Evolutionary conservation across 1,140 invertebrate genomes (phyloP), one percentile per base, ranked within the genome.

Genomic region (Gonioctena quinquepunctata): DNA sequence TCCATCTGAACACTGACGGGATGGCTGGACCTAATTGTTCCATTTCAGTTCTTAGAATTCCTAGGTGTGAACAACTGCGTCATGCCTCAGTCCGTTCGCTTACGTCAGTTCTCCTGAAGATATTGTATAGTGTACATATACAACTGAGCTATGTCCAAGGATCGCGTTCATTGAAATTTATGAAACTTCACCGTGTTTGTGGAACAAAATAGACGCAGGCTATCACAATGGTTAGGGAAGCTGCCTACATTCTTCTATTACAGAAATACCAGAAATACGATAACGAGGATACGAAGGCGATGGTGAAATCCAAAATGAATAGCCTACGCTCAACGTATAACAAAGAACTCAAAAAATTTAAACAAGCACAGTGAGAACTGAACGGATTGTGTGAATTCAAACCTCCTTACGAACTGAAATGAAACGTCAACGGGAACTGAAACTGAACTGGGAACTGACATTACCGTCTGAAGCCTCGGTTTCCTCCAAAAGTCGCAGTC

Each of bases 241-340:
- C n/a, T n/a, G n/a, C n/a, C n/a, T n/a, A n/a, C n/a, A n/a, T n/a
- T n/a, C 62, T 65, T 3, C 2, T 28, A 8, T 65, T 49, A 25
- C 13, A 49, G 48, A 65, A 49, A 65, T 65, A 65, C 13, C 28
- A 22, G 13, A 33, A 65, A 25, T 50, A 22, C 8, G n/a, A 50
- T 11, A 19, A 65, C n/a, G 22, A 65, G 2, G 48, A 18, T 19
- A 65, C 63, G 25, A 25, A 52, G 13, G 22, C 48, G 13, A 65
- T 65, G 48, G 62, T 50, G 16, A 65, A 65, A 65, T 49, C 28
- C 16, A 65, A 65, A 65, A 65, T 65, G 13, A 25, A 65, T 19
- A 22, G 16, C 62, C 42, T 65, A 50, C n/a, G 48, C 13, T 65
- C 42, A n/a, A 52, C 19, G 6, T 26, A 54, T 27, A 59, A 66